A percentile compares a stretch with the other conserved stretches of the same genome.
Evolutionary conservation across 2,888 invertebrate genomes (phyloP).

Genomic region (Caradrina kadenii): DNA sequence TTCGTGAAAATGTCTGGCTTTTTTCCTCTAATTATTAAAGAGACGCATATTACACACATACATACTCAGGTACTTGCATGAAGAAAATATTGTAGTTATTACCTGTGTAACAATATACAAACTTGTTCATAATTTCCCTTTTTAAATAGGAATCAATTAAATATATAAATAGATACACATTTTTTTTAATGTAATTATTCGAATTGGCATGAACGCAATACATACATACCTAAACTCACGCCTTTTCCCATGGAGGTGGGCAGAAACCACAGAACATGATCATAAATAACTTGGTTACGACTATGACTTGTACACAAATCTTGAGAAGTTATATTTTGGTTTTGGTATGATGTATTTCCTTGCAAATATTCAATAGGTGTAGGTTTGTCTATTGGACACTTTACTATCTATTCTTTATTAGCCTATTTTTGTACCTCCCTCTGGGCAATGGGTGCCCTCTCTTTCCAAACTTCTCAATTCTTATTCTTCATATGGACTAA

Average conservation of each 20-base stretch:
- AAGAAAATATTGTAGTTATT: not conserved
- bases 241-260: too few relatives aligned
- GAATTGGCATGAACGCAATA: not conserved
- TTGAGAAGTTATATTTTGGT: slow-evolving; percentile 16
- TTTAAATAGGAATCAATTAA: not conserved
- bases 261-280: too few relatives aligned
- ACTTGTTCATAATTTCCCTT: not conserved
- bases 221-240: too few relatives aligned
- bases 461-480: too few relatives aligned
- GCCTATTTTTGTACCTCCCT: too few relatives aligned
- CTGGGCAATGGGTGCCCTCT: too few relatives aligned
- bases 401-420: not conserved
- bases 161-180: too few relatives aligned
- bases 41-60: too few relatives aligned
- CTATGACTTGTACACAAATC: slow-evolving; percentile 23
- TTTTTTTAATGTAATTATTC: not conserved
- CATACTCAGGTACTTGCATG: too few relatives aligned
- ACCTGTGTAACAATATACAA: not conserved
- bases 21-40: not conserved
- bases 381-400: not conserved
- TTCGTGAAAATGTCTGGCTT: not conserved
- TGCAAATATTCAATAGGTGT: slow-evolving; percentile 25
- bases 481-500: slow-evolving; percentile 5
- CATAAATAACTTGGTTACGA: slow-evolving; percentile 26
- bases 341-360: slow-evolving; percentile 19